Conservation (phyloP, 2,113 vertebrate genomes). For the Prunella himalayana region DNA sequence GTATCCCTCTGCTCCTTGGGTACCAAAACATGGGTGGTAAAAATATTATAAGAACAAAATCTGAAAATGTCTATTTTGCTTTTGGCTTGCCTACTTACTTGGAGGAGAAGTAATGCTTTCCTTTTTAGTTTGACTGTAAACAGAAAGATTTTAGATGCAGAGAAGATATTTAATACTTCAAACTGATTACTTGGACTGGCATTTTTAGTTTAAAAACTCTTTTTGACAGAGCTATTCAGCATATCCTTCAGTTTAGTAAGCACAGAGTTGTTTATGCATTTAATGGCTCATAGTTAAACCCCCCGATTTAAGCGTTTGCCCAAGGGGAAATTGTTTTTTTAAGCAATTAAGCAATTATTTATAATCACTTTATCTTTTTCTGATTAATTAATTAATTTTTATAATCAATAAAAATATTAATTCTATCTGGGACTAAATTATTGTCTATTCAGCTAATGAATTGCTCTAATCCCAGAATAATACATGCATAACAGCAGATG, state of each 20-base stretch:
- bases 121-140: neutral
- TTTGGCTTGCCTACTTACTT: neutral
- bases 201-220: neutral
- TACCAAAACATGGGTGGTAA: neutral
- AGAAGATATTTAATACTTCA: neutral
- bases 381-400: neutral
- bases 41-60: neutral
- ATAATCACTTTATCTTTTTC: neutral
- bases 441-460: neutral
- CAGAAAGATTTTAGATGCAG: neutral
- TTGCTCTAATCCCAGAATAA: neutral
- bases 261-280: neutral
- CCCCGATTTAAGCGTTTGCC: neutral
- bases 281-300: neutral
- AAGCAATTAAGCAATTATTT: neutral
- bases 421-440: neutral
- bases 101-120: neutral
- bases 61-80: neutral
- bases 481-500: neutral
- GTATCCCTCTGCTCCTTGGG: neutral
- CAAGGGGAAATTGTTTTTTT: neutral
- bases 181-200: neutral
- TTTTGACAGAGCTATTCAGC: neutral
- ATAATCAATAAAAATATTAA: neutral
- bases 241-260: neutral